Base-by-base conservation (phyloP, 2,888 invertebrate species). In the Spialia ferax region DNA sequence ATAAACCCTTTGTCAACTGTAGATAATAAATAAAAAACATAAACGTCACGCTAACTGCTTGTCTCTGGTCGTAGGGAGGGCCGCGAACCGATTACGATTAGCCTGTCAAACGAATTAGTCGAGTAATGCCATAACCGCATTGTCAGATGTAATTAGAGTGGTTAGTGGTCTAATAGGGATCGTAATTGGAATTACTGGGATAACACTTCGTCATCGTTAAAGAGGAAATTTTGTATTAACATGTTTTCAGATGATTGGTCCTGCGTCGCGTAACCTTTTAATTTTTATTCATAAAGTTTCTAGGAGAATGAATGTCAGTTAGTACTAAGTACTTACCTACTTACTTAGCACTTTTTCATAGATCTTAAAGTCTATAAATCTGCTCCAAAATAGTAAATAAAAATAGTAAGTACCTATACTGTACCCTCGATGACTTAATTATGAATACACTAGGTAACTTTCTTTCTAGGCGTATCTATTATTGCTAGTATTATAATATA, bases 1-100 rank as follows among this genome's bases (percentile, higher is more conserved):
- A 38, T 38, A 38, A 38, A 38, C 18, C 6, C 1, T 1, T 18
- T 8, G 18, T 18, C 45, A 45, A 18, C 18, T 1, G 18, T 10
- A 18, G 45, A 45, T 18, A 45, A 20, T 7, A 18, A 26, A 20
- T 48, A 68, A 70, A 66, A 68, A 73, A 70, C 69, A 75, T 45
- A 71, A 77, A 78, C 75, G 71, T 57, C 26, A 63, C 26, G 23
- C 35, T 45, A 63, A 65, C 48, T 61, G 80, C 73, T 79, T 78
- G 79, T 80, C 83, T 77, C 76, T 77, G 77, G 71, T 62, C 50
- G 38, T 77, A 79, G 79, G 80, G 69, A 79, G 79, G 80, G 68
- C 77, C 69, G 62, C 57, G 18, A 29, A 62, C 57, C 71, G 67
- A 71, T 66, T 64, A 48, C 59, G 72, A 70, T 65, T 70, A 70